Evolutionary conservation across 1,140 invertebrate genomes (phyloP).

Genomic region (Wasmannia auropunctata): DNA sequence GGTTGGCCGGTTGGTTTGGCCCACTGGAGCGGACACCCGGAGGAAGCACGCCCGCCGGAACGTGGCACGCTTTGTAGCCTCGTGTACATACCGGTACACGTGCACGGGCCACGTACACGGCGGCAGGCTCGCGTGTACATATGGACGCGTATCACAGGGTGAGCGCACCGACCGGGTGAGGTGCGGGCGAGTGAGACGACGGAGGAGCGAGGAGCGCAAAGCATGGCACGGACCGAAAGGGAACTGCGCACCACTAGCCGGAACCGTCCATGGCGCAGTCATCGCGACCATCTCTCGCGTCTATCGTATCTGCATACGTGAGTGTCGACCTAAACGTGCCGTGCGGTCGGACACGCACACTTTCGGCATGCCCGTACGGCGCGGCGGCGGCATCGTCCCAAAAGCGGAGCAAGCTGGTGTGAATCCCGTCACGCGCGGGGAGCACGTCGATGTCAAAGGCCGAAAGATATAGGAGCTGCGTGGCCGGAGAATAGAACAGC

Average conservation of each 20-base stretch:
- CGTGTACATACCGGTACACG: constrained; percentile 71
- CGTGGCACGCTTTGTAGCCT: constrained; percentile 84
- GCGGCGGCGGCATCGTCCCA: constrained; percentile 36
- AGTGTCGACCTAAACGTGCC: constrained; percentile 67
- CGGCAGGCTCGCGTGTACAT: constrained; percentile 49
- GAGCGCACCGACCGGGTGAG: constrained; percentile 62
- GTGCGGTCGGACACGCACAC: constrained; percentile 37
- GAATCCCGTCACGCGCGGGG: constrained; percentile 73
- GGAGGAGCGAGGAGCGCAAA: constrained; percentile 63
- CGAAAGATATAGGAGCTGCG: constrained; percentile 55
- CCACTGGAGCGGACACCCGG: constrained; percentile 85
- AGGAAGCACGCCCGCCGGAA: constrained; percentile 85
- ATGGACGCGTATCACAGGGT: constrained; percentile 58
- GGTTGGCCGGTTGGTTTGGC: constrained; percentile 84
- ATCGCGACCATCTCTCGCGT: constrained; percentile 83
- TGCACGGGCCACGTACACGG: constrained; percentile 61
- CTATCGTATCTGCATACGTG: constrained; percentile 82
- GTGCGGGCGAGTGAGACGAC: constrained; percentile 60
- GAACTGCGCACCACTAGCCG: constrained; percentile 85
- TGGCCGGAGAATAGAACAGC: constrained; percentile 55
- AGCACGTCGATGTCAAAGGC: constrained; percentile 63
- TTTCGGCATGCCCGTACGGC: not conserved
- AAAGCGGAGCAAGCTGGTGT: constrained; percentile 66
- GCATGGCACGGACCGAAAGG: constrained; percentile 77
- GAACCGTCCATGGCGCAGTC: constrained; percentile 83